phyloP scores from a whole-genome alignment of 2,888 invertebrate genomes.

The Eurois occulta region DNA sequence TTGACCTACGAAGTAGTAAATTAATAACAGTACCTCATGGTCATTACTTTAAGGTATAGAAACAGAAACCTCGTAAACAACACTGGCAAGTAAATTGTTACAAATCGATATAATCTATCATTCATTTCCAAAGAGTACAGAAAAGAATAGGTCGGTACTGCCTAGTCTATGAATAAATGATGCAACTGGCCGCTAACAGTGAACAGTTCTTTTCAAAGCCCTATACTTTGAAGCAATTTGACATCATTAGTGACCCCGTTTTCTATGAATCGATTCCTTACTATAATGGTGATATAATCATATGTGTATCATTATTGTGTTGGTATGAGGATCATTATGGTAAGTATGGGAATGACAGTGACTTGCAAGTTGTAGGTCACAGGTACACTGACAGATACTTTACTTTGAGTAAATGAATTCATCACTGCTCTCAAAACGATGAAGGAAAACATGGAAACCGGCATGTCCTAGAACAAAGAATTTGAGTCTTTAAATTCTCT shows the following conservation, averaged over 20 bases:
- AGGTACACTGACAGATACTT: background rate
- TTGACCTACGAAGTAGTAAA: no score
- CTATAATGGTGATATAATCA: conserved; percentile 18
- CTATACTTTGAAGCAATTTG: conserved; percentile 46
- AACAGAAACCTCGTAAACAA: background rate
- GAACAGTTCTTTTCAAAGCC: conserved; percentile 37
- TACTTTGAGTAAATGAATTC: background rate
- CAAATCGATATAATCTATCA: conserved; percentile 50
- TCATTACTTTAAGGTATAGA: background rate
- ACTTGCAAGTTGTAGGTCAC: background rate
- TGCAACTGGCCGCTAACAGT: conserved; percentile 24
- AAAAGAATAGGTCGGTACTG: conserved; percentile 15
- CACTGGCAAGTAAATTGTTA: conserved; percentile 19
- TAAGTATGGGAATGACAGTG: background rate
- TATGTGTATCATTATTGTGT: background rate
- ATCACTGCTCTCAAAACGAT: background rate
- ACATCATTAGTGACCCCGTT: conserved; percentile 55
- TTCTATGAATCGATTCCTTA: conserved; percentile 47
- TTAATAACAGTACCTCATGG: background rate
- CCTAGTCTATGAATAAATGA: conserved; percentile 58
- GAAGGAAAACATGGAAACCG: background rate
- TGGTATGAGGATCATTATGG: background rate
- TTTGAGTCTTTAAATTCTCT: no score
- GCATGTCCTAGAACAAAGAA: background rate
- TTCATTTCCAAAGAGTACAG: conserved; percentile 20